These are phyloP conservation scores for Agonopterix heracliana DNA, from an alignment of 2,888 invertebrate genomes.

Conservation along the genomic window DNA sequence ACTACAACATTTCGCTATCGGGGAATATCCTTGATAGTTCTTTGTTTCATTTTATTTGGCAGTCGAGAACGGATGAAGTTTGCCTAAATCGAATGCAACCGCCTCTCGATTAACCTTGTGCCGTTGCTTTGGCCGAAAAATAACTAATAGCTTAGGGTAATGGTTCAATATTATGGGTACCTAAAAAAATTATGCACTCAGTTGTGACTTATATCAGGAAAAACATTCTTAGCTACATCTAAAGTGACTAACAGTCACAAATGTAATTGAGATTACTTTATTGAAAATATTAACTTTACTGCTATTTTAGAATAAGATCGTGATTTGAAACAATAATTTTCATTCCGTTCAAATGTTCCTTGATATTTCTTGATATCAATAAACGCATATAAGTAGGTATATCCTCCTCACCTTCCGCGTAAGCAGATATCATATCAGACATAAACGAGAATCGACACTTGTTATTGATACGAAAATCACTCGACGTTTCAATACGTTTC, in stretches of 20 bases:
- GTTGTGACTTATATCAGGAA: no score
- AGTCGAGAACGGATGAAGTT: slow-evolving; percentile 26
- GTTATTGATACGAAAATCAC: not conserved
- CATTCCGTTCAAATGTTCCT: slow-evolving; percentile 1
- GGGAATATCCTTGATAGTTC: slow-evolving; percentile 30
- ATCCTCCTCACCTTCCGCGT: not conserved
- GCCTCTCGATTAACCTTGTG: slow-evolving; percentile 48
- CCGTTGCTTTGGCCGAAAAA: slow-evolving; percentile 27
- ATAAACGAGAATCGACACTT: not conserved
- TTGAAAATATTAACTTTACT: no score
- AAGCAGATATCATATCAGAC: slow-evolving; percentile 2
- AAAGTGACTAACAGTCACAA: no score
- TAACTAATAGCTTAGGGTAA: no score
- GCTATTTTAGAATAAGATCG: no score
- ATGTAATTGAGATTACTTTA: no score
- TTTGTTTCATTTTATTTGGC: slow-evolving; percentile 25
- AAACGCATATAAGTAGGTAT: not conserved
- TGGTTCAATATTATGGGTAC: no score
- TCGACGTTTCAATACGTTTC: slow-evolving; percentile 1
- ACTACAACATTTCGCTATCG: slow-evolving; percentile 2
- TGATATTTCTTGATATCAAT: slow-evolving; percentile 2
- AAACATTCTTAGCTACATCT: no score
- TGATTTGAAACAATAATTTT: no score
- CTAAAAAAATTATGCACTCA: no score
- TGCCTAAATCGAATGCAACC: slow-evolving; percentile 23